phyloP scores from a whole-genome alignment of 1,140 invertebrate genomes.

The Drosophila fuyamai region DNA sequence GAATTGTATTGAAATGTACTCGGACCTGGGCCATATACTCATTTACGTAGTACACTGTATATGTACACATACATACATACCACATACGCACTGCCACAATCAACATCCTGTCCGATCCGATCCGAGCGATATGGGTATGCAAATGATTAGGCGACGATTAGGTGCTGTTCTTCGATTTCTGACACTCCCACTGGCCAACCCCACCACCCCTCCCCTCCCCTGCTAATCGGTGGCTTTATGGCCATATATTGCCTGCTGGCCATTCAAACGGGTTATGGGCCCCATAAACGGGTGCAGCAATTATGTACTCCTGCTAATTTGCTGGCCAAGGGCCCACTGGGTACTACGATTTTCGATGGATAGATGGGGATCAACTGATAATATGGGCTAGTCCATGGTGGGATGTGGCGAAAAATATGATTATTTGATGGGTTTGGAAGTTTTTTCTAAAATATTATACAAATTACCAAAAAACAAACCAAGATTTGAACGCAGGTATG shows the following conservation, averaged over 20 bases:
- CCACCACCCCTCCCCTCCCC: no score
- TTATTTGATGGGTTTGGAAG: no score
- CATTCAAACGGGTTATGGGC: conserved; percentile 14
- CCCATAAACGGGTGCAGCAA: conserved; percentile 39
- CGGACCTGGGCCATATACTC: conserved; percentile 38
- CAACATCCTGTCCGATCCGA: conserved; percentile 74
- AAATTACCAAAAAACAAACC: no score
- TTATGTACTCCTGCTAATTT: conserved; percentile 51
- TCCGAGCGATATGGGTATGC: conserved; percentile 54
- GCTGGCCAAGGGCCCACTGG: conserved; percentile 27
- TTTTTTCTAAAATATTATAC: no score
- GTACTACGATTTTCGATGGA: conserved; percentile 12
- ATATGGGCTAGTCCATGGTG: not conserved
- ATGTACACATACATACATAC: no score
- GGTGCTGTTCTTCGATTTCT: conserved; percentile 24
- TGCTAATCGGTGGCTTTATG: conserved; percentile 37
- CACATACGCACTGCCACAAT: conserved; percentile 47
- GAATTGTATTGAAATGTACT: conserved; percentile 62
- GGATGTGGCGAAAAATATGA: no score
- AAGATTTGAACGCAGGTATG: no score
- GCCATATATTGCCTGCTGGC: conserved; percentile 11
- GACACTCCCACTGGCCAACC: conserved; percentile 4
- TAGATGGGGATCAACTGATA: not conserved
- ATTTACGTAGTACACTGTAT: conserved; percentile 16
- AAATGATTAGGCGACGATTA: conserved; percentile 62